Evolutionary conservation across 1,140 invertebrate species (phyloP), one percentile per base, ranked within the genome.

Genomic region (Lepidostoma basale): DNA sequence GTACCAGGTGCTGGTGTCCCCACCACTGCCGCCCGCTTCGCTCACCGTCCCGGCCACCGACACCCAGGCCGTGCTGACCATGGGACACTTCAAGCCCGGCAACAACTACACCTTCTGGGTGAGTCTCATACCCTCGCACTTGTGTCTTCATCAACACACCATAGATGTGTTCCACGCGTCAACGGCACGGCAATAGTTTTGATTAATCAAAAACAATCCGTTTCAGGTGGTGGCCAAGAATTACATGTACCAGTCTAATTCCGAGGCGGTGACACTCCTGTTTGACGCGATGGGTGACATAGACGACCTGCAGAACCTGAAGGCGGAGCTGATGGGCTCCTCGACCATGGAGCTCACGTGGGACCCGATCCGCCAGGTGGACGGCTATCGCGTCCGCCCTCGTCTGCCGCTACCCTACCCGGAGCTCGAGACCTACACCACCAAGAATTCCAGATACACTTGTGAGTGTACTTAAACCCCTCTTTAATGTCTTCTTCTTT

Each of bases 101-200:
- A 78, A 75, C 3, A 86, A 86, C 59, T 94, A 93, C 76, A 87
- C 88, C 0, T 92, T 94, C 79, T 92, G 89, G 88, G 90, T 90
- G 42, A 58, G 14, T 22, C 22, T n/a, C n/a, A n/a, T n/a, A n/a
- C n/a, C n/a, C n/a, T n/a, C n/a, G n/a, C n/a, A n/a, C 30, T 33
- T 33, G 5, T 33, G 12, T 33, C 30, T 6, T 33, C 6, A 12
- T 45, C 42, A n/a, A 10, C n/a, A 10, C 8, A 45, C 16, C n/a
- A 4, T n/a, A n/a, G n/a, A n/a, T n/a, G n/a, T n/a, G n/a, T n/a
- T n/a, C n/a, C n/a, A n/a, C n/a, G n/a, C n/a, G n/a, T n/a, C n/a
- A n/a, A n/a, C n/a, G n/a, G n/a, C n/a, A n/a, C n/a, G n/a, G n/a
- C n/a, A n/a, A n/a, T 62, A 70, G 54, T 44, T 58, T 26, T 68